These are phyloP conservation scores for Scaptomyza cyrtandrae DNA, from an alignment of 2,888 invertebrate species.

Conservation along the genomic window DNA sequence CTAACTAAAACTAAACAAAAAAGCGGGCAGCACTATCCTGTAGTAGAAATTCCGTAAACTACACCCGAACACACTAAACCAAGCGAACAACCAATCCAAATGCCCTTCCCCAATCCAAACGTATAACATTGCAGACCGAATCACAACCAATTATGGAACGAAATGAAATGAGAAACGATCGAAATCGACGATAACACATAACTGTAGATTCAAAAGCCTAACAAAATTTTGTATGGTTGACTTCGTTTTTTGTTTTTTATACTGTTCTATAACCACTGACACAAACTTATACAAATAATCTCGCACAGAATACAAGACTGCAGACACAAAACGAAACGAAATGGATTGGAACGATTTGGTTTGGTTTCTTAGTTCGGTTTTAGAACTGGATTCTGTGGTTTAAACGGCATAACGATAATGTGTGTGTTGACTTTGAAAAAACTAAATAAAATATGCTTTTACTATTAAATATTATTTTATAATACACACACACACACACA, in stretches of 20 bases:
- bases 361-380: slow-evolving; percentile 39
- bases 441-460: slow-evolving; percentile 65
- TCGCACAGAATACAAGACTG: slow-evolving; percentile 30
- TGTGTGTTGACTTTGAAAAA: slow-evolving; percentile 38
- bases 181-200: no score
- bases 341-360: slow-evolving; percentile 37
- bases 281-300: not conserved
- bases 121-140: slow-evolving; percentile 47
- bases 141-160: not conserved
- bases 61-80: slow-evolving; percentile 23
- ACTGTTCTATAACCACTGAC: slow-evolving; percentile 4
- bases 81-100: slow-evolving; percentile 28
- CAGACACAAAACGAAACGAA: slow-evolving; percentile 16
- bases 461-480: slow-evolving; percentile 36
- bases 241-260: not conserved
- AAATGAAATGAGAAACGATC: not conserved
- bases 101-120: slow-evolving; percentile 27
- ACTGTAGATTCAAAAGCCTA: no score
- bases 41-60: slow-evolving; percentile 4
- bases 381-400: slow-evolving; percentile 51
- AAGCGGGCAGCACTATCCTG: not conserved
- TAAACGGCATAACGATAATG: slow-evolving; percentile 32
- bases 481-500: slow-evolving; percentile 22
- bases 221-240: no score
- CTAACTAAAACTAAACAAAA: slow-evolving; percentile 14